Base-by-base conservation (phyloP, 2,113 vertebrate genomes). In the Aptenodytes patagonicus region DNA sequence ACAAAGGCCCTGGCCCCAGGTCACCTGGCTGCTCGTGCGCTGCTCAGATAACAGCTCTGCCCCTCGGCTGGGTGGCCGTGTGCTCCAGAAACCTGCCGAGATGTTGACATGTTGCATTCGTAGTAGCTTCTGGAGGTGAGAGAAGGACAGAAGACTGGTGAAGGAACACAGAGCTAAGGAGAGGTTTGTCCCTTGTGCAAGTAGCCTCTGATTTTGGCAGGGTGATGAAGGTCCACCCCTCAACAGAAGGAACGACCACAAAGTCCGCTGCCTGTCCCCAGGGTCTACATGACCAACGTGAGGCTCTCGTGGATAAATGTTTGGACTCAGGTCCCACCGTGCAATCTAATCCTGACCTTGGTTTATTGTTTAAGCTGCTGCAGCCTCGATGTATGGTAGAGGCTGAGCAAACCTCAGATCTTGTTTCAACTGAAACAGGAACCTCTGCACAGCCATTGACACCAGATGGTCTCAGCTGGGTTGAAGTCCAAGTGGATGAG, bases 281-380 rank as follows among this genome's bases (percentile, higher is more conserved):
- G 20, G 78, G 46, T 62, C 64, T 57, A 8, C 40, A 0, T 2
- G 70, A 9, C 26, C 82, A 47, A 9, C 1, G 2, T 2, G 11
- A 46, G 60, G 52, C 24, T 75, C 7, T 64, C 2, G 0, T 13
- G 54, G 66, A 5, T 31, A 8, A 82, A 36, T 2, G 4, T 61
- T 57, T 62, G 7, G 46, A 2, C 36, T 14, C 4, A 0, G 38
- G 22, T 40, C 38, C 3, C 42, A 3, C 4, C 0, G 0, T 6
- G 22, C 19, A 16, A 31, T 55, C 49, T 22, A 4, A 3, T 2
- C 47, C 71, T 81, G 61, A 28, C n/a, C 93, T 20, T 4, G 83
- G 28, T 31, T 13, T 66, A 4, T 1, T 40, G 16, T 49, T 83
- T 11, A 1, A 17, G 9, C 38, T 47, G 69, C 51, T 71, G 52